Base-by-base conservation (phyloP, 2,113 vertebrate genomes). In the Smithornis capensis region DNA sequence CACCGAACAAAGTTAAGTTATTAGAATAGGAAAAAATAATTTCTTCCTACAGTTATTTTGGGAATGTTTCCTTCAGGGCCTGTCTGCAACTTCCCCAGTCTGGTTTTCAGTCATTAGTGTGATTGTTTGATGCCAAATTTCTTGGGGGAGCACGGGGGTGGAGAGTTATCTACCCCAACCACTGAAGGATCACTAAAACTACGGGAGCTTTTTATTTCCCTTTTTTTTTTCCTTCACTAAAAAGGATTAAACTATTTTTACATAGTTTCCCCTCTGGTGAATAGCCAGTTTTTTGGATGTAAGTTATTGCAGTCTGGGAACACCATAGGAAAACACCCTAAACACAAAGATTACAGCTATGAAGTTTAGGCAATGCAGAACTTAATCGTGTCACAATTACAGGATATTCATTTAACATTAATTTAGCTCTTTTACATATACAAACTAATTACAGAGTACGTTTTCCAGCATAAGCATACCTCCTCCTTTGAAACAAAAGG, bases 11-110 rank as follows among this genome's bases (percentile, higher is more conserved):
- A 47, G 64, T n/a, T 35, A 75, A 76, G 45, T 42, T 37, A 80
- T 91, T 95, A 94, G 74, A 88, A 91, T 79, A 74, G 71, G n/a
- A 62, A 87, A 94, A 91, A 91, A 56, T 19, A 60, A 69, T 77
- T 24, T 79, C 67, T 94, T 91, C 57, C 49, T 91, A 28, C 37
- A 65, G 90, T 73, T 95, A 80, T 85, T 92, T 92, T 80, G 82
- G 82, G 88, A 92, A 92, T 44, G 23, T 29, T 75, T 60, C 70
- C 78, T 94, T 33, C 45, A 25, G 78, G 84, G 81, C 78, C 88
- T 59, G 87, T 91, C 96, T 96, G 8, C 83, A 87, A 17, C 52
- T 79, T 76, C 62, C 49, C 57, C 69, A 60, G 78, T 38, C 89
- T 79, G 87, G 38, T 69, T 91, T 84, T 45, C 70, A 90, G 62